Evolutionary conservation across 2,888 invertebrate species (phyloP).

Genomic region (Xanthia icteritia): DNA sequence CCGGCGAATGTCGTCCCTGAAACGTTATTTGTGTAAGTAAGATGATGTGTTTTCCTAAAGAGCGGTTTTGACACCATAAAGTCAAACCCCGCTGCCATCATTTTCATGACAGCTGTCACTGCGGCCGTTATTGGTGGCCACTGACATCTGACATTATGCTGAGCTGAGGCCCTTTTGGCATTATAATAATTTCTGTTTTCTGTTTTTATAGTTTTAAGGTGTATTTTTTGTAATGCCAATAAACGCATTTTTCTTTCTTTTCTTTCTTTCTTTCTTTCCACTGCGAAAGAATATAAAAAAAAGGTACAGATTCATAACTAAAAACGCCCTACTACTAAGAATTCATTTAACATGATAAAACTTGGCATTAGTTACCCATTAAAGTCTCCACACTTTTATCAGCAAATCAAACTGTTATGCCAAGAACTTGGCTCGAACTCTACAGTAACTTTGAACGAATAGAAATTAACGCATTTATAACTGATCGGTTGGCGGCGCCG

Average conservation of each 20-base stretch:
- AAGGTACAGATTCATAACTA: background rate
- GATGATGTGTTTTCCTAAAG: too few species aligned
- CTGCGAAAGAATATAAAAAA: background rate
- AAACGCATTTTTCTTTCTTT: too few species aligned
- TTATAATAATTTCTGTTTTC: too few species aligned
- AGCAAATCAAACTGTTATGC: slow-evolving; percentile 23
- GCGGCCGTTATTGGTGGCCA: background rate
- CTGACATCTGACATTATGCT: too few species aligned
- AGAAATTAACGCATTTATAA: slow-evolving; percentile 55
- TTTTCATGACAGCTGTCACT: background rate
- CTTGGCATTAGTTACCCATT: slow-evolving; percentile 25
- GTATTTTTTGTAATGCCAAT: too few species aligned
- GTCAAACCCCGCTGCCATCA: background rate
- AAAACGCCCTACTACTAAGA: background rate
- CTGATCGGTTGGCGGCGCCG: slow-evolving; percentile 54
- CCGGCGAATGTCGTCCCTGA: background rate
- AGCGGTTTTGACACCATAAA: too few species aligned
- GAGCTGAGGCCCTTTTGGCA: too few species aligned
- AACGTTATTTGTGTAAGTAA: background rate
- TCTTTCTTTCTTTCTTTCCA: too few species aligned
- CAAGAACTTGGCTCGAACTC: slow-evolving; percentile 52
- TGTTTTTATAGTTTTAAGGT: too few species aligned
- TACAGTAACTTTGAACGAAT: slow-evolving; percentile 37
- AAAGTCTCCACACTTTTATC: slow-evolving; percentile 40
- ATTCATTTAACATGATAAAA: slow-evolving; percentile 13